Percentiles rank a stretch among this genome's conserved stretches.
phyloP scores from a whole-genome alignment of 2,797 vertebrate species.

The Intellagama lesueurii region DNA sequence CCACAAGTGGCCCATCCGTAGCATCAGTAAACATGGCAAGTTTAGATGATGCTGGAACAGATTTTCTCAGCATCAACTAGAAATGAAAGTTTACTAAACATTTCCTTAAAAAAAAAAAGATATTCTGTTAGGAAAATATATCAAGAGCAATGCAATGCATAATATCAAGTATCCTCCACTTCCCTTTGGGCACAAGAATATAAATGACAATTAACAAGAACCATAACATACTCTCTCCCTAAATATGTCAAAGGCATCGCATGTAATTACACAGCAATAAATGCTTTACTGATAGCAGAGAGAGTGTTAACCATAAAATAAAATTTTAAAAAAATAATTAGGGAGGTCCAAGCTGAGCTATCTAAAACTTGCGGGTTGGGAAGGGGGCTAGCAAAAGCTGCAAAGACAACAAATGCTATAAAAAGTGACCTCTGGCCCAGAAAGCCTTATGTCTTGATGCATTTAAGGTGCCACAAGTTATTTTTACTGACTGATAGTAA shows the following conservation, averaged over 20 bases:
- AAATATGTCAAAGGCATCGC: neutral
- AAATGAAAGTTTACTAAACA: neutral
- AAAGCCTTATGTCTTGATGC: neutral
- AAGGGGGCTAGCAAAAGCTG: neutral
- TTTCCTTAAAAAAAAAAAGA: neutral
- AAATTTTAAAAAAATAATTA: neutral
- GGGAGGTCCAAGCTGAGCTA: neutral
- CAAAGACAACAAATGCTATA: neutral
- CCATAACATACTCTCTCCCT: neutral
- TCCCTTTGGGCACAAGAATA: neutral
- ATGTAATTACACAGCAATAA: neutral
- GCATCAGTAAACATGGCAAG: neutral
- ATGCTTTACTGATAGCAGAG: neutral
- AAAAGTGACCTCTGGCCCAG: neutral
- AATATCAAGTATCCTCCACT: neutral
- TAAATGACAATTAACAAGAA: neutral
- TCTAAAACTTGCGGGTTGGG: neutral
- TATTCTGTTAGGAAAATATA: neutral
- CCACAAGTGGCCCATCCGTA: neutral
- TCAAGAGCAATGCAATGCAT: neutral
- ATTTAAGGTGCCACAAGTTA: neutral
- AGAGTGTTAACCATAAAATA: neutral
- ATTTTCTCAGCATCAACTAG: neutral
- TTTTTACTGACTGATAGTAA: neutral
- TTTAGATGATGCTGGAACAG: neutral